Base-by-base conservation (phyloP, 2,888 invertebrate genomes). In the Drosophila bunnanda region DNA sequence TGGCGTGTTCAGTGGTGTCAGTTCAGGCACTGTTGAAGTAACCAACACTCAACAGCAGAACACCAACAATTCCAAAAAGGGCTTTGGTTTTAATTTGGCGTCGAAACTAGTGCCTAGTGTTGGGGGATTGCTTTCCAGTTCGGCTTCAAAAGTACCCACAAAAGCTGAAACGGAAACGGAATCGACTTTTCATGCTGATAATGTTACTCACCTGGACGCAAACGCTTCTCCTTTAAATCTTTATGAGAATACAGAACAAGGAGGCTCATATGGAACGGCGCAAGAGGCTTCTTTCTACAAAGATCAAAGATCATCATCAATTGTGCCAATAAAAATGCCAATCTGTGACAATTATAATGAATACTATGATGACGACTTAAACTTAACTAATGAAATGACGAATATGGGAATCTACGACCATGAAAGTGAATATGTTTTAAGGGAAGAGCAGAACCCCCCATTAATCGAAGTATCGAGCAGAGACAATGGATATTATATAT, bases 91-190 rank as follows among this genome's bases (percentile, higher is more conserved):
- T 54, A 82, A 83, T 2, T 75, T 92, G 15, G 91, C 91, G 8
- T 90, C 90, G 0, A 92, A 91, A 52, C 65, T 91, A 7, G 91
- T 91, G 4, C 91, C 92, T 5, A 91, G 78, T 75, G 88, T 92
- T 0, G 82, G 90, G 12, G 86, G 87, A 6, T 67, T 90, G 38
- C 76, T 91, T 28, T 72, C 76, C 4, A 68, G 70, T 43, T 61
- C 64, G 13, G 39, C 46, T 15, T 41, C 69, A 6, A 57, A 28
- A n/a, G 25, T 17, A 20, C 2, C 28, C 1, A 17, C 38, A 38
- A 38, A 17, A 46, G 34, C 66, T 43, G 44, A 70, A 28, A 50
- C 71, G 30, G 15, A 70, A 52, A 28, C 69, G 10, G 43, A 44
- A 15, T 43, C 25, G 15, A 15, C 58, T 17, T 30, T 32, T 17